Conservation (phyloP, 2,888 invertebrate species). For the Luperina nickerlii region DNA sequence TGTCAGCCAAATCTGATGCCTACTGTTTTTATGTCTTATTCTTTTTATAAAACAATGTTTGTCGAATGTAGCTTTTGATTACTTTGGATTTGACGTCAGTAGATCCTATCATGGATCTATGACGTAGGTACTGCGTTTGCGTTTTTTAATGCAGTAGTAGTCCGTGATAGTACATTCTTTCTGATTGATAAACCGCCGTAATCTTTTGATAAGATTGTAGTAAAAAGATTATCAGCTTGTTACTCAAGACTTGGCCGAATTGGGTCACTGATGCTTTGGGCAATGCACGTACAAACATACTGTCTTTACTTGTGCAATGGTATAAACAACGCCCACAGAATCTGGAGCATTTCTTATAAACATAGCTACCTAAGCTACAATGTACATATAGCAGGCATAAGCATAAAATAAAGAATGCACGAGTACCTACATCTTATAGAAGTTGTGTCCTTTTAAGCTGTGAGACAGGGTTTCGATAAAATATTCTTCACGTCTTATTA, state of each 20-base stretch:
- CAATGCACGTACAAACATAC: slow-evolving; percentile 34
- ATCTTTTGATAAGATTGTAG: slow-evolving; percentile 45
- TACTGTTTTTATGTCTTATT: too few species aligned
- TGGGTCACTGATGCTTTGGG: slow-evolving; percentile 42
- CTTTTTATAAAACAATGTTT: too few species aligned
- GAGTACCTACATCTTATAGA: neutral
- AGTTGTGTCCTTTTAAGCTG: neutral
- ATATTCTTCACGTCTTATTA: neutral
- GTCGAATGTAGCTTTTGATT: neutral
- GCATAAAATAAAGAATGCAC: too few species aligned
- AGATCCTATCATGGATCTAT: neutral
- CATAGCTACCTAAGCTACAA: neutral
- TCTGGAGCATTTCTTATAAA: slow-evolving; percentile 34
- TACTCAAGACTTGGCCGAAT: slow-evolving; percentile 28
- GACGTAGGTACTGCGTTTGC: neutral
- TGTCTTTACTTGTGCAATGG: slow-evolving; percentile 41
- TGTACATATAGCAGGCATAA: neutral
- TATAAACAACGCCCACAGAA: slow-evolving; percentile 45
- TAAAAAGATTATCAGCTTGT: slow-evolving; percentile 40
- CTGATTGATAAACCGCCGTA: slow-evolving; percentile 25
- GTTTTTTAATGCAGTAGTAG: neutral
- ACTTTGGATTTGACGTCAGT: neutral
- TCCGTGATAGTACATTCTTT: slow-evolving; percentile 10
- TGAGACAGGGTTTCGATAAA: neutral
- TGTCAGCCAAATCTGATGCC: too few species aligned